Conservation (phyloP, 2,113 vertebrate genomes). For the Leucopternis melanops region DNA sequence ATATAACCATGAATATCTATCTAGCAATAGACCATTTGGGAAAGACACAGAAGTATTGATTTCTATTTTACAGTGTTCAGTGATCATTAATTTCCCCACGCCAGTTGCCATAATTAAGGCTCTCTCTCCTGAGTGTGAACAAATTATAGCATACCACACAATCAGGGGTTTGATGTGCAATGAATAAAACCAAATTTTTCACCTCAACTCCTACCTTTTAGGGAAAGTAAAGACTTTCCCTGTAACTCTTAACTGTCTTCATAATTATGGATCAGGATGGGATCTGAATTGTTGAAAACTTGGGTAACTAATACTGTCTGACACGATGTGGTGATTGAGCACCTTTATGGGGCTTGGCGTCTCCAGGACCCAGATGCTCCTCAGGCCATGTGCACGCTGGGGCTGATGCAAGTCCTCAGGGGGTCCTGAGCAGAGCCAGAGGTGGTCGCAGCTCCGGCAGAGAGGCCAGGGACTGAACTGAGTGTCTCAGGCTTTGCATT, state of each 20-base stretch:
- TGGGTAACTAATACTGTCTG: neutral
- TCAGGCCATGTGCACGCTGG: neutral
- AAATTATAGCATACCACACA: neutral
- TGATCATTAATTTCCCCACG: constrained; percentile 4
- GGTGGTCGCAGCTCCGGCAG: neutral
- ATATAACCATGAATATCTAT: neutral
- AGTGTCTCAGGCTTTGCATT: neutral
- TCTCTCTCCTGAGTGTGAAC: neutral
- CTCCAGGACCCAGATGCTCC: neutral
- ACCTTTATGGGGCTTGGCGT: neutral
- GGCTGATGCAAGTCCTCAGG: neutral
- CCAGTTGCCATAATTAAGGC: neutral
- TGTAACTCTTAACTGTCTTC: neutral
- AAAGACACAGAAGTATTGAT: constrained; percentile 11
- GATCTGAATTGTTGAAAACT: neutral
- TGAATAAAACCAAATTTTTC: neutral
- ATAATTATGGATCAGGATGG: neutral
- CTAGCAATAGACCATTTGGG: neutral
- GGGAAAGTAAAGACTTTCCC: neutral
- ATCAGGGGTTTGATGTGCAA: neutral
- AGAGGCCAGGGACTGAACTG: neutral
- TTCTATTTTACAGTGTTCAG: neutral
- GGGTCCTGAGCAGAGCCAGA: neutral
- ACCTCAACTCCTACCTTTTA: neutral
- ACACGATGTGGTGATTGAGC: neutral